Base-by-base conservation (phyloP, 2,888 invertebrate genomes). In the Synergus gifuensis region DNA sequence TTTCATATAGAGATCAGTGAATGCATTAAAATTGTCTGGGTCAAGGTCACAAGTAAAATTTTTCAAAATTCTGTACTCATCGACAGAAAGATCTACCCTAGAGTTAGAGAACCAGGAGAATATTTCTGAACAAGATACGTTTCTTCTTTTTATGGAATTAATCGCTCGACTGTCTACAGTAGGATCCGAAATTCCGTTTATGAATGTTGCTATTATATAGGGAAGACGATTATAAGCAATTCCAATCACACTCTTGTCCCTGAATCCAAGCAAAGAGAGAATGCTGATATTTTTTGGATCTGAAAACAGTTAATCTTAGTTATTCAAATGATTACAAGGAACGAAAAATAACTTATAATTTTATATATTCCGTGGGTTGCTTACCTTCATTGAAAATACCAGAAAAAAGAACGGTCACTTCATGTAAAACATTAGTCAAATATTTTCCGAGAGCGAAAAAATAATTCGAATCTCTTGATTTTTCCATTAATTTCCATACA, bases 201-300 rank as follows among this genome's bases (percentile, higher is more conserved):
- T 77, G 12, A 91, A 9, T 0, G 87, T 90, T 36, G 90, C 87
- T 54, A 88, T 40, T 44, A 91, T 85, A 62, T 87, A 84, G 5
- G 90, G 84, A 4, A 89, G 46, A n/a, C 86, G 85, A 16, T 90
- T 80, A 58, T 88, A 86, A 16, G 85, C 78, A 16, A 91, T 85
- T 5, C 85, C 84, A 7, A 90, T 76, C 0, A 86, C 85, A 18
- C 89, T 89, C 5, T 76, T 83, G 14, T 83, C 82, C 40, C 83
- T 80, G 78, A 91, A 91, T 80, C 91, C 91, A 77, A 90, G 76
- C 9, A 91, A 36, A 0, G 86, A 84, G 0, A 91, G 76, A 40
- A 90, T 78, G 62, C 85, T 86, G 3, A 90, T 73, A 42, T 81
- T 85, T 12, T 79, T 73, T 1, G 80, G 62, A 22, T 85, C 83